Conservation (phyloP, 1,140 invertebrate species). For the Drosophila santomea region DNA sequence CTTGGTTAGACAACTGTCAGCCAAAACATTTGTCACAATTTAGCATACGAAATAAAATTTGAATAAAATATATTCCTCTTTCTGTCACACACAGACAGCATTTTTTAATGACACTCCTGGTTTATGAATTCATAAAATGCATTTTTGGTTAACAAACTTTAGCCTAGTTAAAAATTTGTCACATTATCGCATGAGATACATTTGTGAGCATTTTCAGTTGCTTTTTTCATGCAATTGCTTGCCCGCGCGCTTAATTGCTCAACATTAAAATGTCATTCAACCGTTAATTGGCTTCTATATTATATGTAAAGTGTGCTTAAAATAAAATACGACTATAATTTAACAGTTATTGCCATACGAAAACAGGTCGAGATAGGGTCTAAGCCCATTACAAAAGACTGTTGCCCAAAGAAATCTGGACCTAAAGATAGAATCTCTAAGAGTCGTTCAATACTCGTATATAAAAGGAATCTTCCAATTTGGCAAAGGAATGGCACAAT, state of each 20-base stretch:
- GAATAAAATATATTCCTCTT: conserved; percentile 67
- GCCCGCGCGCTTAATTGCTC: conserved; percentile 63
- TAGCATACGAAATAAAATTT: conserved; percentile 70
- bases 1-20: conserved; percentile 74
- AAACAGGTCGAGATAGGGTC: conserved; percentile 5
- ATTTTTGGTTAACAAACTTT: conserved; percentile 57
- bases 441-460: background rate
- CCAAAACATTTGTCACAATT: conserved; percentile 76
- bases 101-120: conserved; percentile 74
- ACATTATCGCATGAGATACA: conserved; percentile 63
- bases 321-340: conserved; percentile 70
- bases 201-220: conserved; percentile 35
- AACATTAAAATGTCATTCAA: conserved; percentile 81
- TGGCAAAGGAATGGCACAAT: conserved; percentile 2
- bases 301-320: conserved; percentile 68
- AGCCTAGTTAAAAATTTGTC: conserved; percentile 49
- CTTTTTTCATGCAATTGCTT: conserved; percentile 31
- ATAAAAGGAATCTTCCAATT: conserved; percentile 13
- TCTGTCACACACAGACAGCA: conserved; percentile 19
- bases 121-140: conserved; percentile 75
- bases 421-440: background rate
- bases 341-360: conserved; percentile 61
- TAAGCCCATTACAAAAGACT: conserved; percentile 21
- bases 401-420: conserved; percentile 2
- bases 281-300: conserved; percentile 65